These are phyloP conservation scores for Drosophila insularis DNA, from an alignment of 1,140 invertebrate species.

Conservation along the genomic window DNA sequence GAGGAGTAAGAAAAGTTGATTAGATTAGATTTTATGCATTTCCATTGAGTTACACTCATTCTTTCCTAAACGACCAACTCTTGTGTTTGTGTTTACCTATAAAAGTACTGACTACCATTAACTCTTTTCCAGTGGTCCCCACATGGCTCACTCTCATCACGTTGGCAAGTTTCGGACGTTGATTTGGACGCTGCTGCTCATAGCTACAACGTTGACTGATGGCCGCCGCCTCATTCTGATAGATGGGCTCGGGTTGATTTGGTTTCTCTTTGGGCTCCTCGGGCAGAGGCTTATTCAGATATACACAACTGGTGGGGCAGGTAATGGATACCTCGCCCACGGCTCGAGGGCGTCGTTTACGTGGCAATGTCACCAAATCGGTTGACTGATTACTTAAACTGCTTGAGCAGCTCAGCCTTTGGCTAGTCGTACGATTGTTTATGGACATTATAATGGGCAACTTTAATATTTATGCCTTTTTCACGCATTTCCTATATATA, in stretches of 20 bases:
- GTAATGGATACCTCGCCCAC: slow-evolving; percentile 78
- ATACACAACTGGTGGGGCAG: slow-evolving; percentile 66
- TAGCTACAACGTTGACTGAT: slow-evolving; percentile 45
- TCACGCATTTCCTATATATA: slow-evolving; percentile 21
- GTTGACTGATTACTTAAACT: slow-evolving; percentile 40
- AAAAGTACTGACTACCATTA: slow-evolving; percentile 74
- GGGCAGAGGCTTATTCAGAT: slow-evolving; percentile 59
- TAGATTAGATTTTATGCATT: neutral
- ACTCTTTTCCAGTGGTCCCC: slow-evolving; percentile 34
- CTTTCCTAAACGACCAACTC: neutral
- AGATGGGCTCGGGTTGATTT: slow-evolving; percentile 59
- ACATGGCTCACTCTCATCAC: slow-evolving; percentile 52
- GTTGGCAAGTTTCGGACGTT: slow-evolving; percentile 27
- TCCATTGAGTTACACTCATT: neutral
- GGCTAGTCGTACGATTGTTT: slow-evolving; percentile 36
- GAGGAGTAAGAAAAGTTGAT: neutral
- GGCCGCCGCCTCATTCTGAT: slow-evolving; percentile 70
- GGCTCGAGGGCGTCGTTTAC: slow-evolving; percentile 76
- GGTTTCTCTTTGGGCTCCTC: slow-evolving; percentile 20
- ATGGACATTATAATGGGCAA: slow-evolving; percentile 22
- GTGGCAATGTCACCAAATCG: slow-evolving; percentile 66
- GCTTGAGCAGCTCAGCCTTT: slow-evolving; percentile 51
- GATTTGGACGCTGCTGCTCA: slow-evolving; percentile 13
- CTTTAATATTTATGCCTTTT: neutral
- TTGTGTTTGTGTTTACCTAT: slow-evolving; percentile 48